A percentile compares a stretch with the other conserved stretches of the same genome.
These are phyloP conservation scores for Hydrotaea diabolus DNA, from an alignment of 2,888 invertebrate genomes.

Conservation along the genomic window DNA sequence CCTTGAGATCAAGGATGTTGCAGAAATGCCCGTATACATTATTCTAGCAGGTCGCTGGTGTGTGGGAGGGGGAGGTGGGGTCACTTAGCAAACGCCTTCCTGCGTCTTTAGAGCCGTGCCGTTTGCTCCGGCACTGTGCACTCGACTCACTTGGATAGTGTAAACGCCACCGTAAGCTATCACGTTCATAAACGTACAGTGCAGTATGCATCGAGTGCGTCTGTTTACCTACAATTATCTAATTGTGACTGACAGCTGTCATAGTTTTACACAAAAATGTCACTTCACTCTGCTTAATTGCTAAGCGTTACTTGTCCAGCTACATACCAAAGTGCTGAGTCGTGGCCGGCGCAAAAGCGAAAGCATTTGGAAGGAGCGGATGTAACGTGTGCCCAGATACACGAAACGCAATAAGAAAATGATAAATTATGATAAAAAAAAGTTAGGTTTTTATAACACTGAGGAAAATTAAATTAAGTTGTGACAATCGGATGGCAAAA, in stretches of 20 bases:
- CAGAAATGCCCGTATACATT: too few species aligned
- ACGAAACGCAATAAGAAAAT: background rate
- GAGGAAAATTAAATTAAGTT: constrained; percentile 60
- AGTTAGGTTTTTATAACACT: constrained; percentile 29
- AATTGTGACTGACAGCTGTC: constrained; percentile 65
- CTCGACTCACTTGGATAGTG: too few species aligned
- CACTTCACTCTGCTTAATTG: constrained; percentile 54
- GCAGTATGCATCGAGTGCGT: background rate
- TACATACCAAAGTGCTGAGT: background rate
- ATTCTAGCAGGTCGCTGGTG: too few species aligned
- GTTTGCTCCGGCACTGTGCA: too few species aligned
- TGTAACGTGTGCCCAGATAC: background rate
- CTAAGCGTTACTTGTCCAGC: constrained; percentile 46
- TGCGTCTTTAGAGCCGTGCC: too few species aligned
- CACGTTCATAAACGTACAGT: too few species aligned
- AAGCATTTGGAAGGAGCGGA: background rate
- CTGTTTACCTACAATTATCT: constrained; percentile 58
- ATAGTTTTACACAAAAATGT: constrained; percentile 43
- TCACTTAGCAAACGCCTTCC: too few species aligned
- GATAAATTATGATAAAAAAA: background rate
- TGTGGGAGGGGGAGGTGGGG: too few species aligned
- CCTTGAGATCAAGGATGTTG: too few species aligned
- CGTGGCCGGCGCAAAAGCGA: background rate
- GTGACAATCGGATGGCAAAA: constrained; percentile 53
- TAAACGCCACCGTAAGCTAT: too few species aligned